These are phyloP conservation scores for Indicator maculatus DNA, from an alignment of 2,113 vertebrate genomes.

Conservation along the genomic window DNA sequence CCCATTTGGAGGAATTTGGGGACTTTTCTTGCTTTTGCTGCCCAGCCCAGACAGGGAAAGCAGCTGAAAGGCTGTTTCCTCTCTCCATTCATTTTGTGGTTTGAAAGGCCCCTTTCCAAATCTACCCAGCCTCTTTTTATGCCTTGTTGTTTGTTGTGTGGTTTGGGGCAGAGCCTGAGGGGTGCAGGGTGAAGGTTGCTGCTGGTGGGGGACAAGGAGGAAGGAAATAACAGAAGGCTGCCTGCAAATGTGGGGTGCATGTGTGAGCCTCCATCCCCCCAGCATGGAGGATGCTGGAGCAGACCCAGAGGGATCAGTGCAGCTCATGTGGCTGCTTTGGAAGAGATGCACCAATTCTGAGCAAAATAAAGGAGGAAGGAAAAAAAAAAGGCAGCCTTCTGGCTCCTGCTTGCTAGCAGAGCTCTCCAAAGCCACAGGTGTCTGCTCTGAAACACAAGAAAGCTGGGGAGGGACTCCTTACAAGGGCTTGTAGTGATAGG, in stretches of 20 bases:
- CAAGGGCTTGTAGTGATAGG: too few relatives aligned
- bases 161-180: background rate
- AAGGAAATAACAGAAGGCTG: background rate
- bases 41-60: background rate
- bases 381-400: background rate
- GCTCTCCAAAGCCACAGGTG: background rate
- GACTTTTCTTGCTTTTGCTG: slow-evolving; percentile 11
- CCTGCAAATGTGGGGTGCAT: background rate
- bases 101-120: slow-evolving; percentile 21
- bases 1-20: background rate
- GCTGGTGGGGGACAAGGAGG: background rate
- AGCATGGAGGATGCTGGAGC: background rate
- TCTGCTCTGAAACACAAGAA: background rate
- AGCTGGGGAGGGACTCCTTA: too few relatives aligned
- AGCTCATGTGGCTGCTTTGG: background rate
- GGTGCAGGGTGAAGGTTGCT: background rate
- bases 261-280: background rate
- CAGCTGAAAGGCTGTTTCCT: slow-evolving; percentile 14
- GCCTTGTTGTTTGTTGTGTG: background rate
- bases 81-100: slow-evolving; percentile 27
- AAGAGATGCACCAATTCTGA: background rate
- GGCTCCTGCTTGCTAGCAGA: background rate
- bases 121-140: background rate
- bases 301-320: background rate
- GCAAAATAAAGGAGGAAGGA: background rate